These are phyloP conservation scores for Temnothorax ravouxi DNA, from an alignment of 2,888 invertebrate genomes.

Conservation along the genomic window DNA sequence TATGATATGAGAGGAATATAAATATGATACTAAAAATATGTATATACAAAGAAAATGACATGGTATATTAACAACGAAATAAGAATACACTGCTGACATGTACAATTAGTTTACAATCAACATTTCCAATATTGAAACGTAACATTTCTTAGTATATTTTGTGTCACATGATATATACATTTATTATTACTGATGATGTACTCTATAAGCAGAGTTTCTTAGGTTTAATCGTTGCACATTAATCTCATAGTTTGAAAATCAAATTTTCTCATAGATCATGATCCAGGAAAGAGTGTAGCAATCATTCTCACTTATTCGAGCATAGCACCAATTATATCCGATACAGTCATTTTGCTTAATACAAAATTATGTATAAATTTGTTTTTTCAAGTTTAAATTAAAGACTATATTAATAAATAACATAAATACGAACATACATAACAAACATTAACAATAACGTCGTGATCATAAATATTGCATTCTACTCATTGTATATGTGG, in stretches of 20 bases:
- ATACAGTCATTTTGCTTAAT: conserved; percentile 49
- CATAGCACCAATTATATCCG: conserved; percentile 63
- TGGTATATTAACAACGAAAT: conserved; percentile 37
- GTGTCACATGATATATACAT: conserved; percentile 22
- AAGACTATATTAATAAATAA: conserved; percentile 70
- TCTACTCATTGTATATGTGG: not conserved
- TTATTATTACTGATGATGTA: conserved; percentile 33
- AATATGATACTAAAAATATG: conserved; percentile 8
- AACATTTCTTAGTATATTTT: conserved; percentile 27
- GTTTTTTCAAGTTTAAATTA: conserved; percentile 66
- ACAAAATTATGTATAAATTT: conserved; percentile 67
- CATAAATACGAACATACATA: conserved; percentile 60
- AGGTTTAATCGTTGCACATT: conserved; percentile 45
- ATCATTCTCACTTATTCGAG: conserved; percentile 45
- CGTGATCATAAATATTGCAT: conserved; percentile 44
- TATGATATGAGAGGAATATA: not conserved
- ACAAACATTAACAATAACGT: conserved; percentile 68
- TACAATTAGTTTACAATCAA: conserved; percentile 33
- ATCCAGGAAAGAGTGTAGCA: conserved; percentile 50
- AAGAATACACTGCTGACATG: conserved; percentile 20
- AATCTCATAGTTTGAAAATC: conserved; percentile 27
- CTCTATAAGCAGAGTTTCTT: conserved; percentile 23
- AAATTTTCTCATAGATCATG: conserved; percentile 37
- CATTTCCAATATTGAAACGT: conserved; percentile 31
- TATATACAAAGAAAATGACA: conserved; percentile 27